Evolutionary conservation across 2,888 invertebrate genomes (phyloP), one percentile per base, ranked within the genome.

Genomic region (Entomobrya proxima): DNA sequence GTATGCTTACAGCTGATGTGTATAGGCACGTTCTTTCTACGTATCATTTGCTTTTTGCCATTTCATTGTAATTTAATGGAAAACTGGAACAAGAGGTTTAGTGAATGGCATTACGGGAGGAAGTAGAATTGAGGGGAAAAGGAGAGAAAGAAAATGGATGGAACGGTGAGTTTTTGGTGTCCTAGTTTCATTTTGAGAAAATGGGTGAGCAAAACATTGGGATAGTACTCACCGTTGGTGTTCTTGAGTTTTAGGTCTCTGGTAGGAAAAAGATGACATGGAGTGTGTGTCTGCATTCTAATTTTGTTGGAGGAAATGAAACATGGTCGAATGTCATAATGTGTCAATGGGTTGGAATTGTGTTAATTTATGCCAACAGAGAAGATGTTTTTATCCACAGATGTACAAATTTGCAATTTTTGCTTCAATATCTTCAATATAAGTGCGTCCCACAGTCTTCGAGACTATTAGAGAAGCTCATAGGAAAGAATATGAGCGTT

Each of bases 31-130:
- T n/a, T 9, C 35, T 64, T 2, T 37, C 18, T 76, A 27, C 47
- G 47, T 47, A 44, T 15, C 27, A 44, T 47, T 72, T 64, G 35
- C 64, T 35, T 30, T 64, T 30, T 44, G 6, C 7, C 44, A 37
- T 44, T 24, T 69, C 67, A 50, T 79, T 55, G 67, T 79, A 27
- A 55, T 69, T 50, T 55, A 79, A 79, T 67, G 52, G 79, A 21
- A 78, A 79, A 79, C 67, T 79, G 69, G 69, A 69, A 69, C 52
- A 40, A 61, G 77, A 77, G 44, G 37, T n/a, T n/a, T n/a, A n/a
- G n/a, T 2, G 37, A 69, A 44, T 69, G 40, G 69, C 69, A 40
- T 21, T 13, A 40, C 21, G 9, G 21, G 40, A 69, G 69, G 32
- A 47, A 72, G 72, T 24, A 15, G 27, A 72, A 72, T 21, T 44